Evolutionary conservation across 2,113 vertebrate species (phyloP).

Genomic region (Diphyllodes magnificus): DNA sequence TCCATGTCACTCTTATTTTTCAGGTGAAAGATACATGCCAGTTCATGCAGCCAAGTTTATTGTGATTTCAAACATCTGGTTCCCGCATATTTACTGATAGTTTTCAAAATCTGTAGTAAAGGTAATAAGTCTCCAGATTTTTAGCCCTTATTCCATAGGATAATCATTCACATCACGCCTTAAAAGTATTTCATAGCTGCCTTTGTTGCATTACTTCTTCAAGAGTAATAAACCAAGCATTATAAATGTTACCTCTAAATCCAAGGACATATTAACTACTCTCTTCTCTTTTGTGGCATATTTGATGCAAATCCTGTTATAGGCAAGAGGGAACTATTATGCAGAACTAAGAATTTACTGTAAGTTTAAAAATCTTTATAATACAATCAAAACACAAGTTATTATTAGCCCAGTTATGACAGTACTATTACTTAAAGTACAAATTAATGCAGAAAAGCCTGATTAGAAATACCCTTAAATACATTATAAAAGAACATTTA

Average conservation of each 20-base stretch:
- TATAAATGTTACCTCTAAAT: neutral
- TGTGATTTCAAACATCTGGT: neutral
- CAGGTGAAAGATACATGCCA: neutral
- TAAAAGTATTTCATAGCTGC: neutral
- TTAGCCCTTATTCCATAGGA: neutral
- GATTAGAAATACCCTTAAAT: neutral
- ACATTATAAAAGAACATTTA: neutral
- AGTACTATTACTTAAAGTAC: neutral
- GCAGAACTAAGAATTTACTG: neutral
- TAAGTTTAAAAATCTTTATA: neutral
- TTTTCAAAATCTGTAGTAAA: neutral
- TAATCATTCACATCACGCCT: neutral
- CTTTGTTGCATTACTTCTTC: neutral
- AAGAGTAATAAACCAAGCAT: neutral
- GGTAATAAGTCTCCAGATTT: neutral
- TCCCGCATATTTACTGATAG: neutral
- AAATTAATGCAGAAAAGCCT: neutral
- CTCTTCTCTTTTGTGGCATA: neutral
- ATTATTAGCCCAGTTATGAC: neutral
- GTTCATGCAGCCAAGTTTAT: neutral
- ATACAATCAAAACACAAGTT: neutral
- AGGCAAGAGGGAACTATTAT: neutral
- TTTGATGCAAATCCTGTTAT: neutral
- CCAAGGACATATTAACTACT: neutral
- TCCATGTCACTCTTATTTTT: neutral